Percentiles rank a stretch among this genome's conserved stretches.
Evolutionary conservation across 2,113 vertebrate species (phyloP).

Genomic region (Ageneiosus marmoratus): DNA sequence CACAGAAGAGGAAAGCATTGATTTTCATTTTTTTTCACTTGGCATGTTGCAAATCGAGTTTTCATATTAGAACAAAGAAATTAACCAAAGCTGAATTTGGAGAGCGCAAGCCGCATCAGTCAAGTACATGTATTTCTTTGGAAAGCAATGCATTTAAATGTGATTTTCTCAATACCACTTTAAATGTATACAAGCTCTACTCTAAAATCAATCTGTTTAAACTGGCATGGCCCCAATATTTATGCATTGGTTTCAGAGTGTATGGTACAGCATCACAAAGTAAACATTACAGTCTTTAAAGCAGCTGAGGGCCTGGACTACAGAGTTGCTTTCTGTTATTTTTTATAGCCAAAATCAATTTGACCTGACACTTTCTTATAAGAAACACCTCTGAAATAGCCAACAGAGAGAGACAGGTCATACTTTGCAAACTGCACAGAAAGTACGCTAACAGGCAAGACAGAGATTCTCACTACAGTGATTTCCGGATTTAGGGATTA

Average conservation of each 20-base stretch:
- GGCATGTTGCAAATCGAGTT: constrained; percentile 20
- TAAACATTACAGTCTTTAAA: constrained; percentile 11
- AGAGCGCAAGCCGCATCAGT: constrained; percentile 9
- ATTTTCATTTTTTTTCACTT: constrained; percentile 29
- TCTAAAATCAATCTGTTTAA: constrained; percentile 40
- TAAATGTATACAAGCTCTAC: constrained; percentile 10
- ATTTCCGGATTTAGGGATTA: constrained; percentile 62
- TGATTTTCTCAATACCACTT: constrained; percentile 24
- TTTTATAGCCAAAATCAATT: constrained; percentile 18
- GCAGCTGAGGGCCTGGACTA: not conserved
- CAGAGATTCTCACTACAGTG: constrained; percentile 59
- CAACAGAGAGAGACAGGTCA: no score
- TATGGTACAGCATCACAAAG: constrained; percentile 18
- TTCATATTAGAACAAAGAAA: constrained; percentile 25
- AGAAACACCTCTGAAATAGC: not conserved
- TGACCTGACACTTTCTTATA: constrained; percentile 15
- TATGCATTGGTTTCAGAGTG: constrained; percentile 39
- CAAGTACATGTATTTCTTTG: constrained; percentile 24
- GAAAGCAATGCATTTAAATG: constrained; percentile 52
- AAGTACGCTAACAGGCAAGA: constrained; percentile 55
- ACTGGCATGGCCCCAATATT: constrained; percentile 41
- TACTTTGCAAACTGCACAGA: no score
- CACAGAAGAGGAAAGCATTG: constrained; percentile 17
- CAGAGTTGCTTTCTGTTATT: constrained; percentile 22
- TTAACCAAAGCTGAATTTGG: constrained; percentile 2